Evolutionary conservation across 2,888 invertebrate genomes (phyloP), one percentile per base, ranked within the genome.

Genomic region (Scaptomyza parva): DNA sequence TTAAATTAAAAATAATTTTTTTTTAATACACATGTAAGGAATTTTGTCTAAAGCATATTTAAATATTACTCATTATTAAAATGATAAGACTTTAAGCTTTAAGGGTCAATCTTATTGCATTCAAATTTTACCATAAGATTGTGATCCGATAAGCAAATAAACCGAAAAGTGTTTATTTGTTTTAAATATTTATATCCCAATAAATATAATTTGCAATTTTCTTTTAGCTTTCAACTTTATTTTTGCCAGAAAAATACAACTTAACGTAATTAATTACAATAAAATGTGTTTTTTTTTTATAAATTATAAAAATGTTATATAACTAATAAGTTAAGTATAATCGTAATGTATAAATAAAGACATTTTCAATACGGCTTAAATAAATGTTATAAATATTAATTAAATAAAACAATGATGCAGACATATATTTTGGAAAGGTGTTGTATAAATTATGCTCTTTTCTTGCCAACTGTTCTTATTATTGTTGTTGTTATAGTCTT

Each of bases 151-250:
- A 4, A 24, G 24, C 24, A 24, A 24, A 24, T 24, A 4, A n/a
- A n/a, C n/a, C n/a, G n/a, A n/a, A n/a, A n/a, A n/a, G n/a, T n/a
- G n/a, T n/a, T n/a, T n/a, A n/a, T n/a, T n/a, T n/a, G n/a, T n/a
- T n/a, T n/a, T n/a, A n/a, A n/a, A 26, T 26, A 6, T 26, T 5
- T 5, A 6, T 5, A 1, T 1, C 24, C 24, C 24, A 24, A 28
- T 28, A 26, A 44, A 53, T 45, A 35, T 55, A 52, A 45, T 22
- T 30, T 20, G 8, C 0, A n/a, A n/a, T 2, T 54, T 54, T 65
- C 59, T 44, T 73, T 76, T 51, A 74, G 83, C 70, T 70, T 78
- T 86, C 58, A 70, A 76, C 74, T 83, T 86, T 83, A 83, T 83
- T 83, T 83, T 74, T 61, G 51, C 62, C 62, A 76, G 70, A 74